phyloP scores from a whole-genome alignment of 2,113 vertebrate species.

The Microtus oregoni region DNA sequence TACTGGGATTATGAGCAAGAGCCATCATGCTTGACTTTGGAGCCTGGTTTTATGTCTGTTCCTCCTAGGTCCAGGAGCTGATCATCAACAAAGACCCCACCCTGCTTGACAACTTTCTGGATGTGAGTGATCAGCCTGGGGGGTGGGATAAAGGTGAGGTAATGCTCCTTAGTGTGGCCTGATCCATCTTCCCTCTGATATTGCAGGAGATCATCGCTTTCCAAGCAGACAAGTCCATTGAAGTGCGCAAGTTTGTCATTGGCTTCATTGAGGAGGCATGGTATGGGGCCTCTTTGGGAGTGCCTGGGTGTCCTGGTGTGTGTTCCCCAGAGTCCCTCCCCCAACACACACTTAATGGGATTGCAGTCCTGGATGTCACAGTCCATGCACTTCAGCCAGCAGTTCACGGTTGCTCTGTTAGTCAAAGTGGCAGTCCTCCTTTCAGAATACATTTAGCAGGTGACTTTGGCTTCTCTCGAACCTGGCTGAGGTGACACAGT shows the following conservation, averaged over 20 bases:
- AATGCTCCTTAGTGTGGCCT: not conserved
- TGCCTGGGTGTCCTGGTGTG: not conserved
- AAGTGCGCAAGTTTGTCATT: constrained; percentile 96
- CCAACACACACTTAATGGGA: not conserved
- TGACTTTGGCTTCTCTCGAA: rapidly evolving
- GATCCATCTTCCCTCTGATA: not conserved
- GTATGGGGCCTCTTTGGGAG: constrained; percentile 74
- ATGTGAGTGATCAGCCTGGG: constrained; percentile 87
- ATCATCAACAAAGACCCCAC: constrained; percentile 97
- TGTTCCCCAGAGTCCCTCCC: not conserved
- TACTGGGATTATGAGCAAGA: not conserved
- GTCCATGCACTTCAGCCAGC: not conserved
- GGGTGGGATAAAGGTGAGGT: not conserved
- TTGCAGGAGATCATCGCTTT: constrained; percentile 95
- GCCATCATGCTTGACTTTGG: not conserved
- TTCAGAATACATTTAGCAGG: not conserved
- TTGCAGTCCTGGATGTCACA: not conserved
- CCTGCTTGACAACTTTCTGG: constrained; percentile 95
- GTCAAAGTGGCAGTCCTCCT: rapidly evolving
- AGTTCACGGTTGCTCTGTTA: rapidly evolving
- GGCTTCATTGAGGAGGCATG: constrained; percentile 97
- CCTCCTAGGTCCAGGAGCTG: constrained; percentile 93
- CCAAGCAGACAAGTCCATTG: constrained; percentile 95
- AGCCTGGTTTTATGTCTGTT: not conserved
- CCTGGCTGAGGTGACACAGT: not conserved